Conservation (phyloP, 92 coral and sea anemone genomes). For the Zoanthus solanderi region DNA sequence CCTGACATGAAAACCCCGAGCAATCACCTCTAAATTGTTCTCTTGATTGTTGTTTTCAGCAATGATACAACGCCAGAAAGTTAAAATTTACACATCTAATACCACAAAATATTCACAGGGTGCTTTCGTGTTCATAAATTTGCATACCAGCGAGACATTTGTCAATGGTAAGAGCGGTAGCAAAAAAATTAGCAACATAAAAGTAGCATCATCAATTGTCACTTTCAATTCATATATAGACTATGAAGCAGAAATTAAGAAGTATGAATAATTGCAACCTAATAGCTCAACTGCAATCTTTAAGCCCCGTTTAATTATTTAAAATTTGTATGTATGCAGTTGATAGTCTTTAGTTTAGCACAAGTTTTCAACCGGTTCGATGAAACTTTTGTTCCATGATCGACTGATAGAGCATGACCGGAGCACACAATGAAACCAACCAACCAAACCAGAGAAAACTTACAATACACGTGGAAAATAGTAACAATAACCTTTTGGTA, state of each 20-base stretch:
- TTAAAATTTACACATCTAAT: background rate
- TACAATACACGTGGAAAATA: conserved; percentile 30
- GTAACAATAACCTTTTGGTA: conserved; percentile 44
- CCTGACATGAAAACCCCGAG: conserved; percentile 24
- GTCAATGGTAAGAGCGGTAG: conserved; percentile 15
- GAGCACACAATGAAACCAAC: conserved; percentile 37
- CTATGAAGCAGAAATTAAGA: conserved; percentile 17
- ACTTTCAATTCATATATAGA: background rate
- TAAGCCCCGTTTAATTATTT: conserved; percentile 66
- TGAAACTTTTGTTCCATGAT: conserved; percentile 34
- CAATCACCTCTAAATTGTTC: conserved; percentile 36
- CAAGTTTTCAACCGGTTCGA: conserved; percentile 1
- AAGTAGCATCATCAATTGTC: conserved; percentile 1
- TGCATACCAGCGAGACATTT: conserved; percentile 44
- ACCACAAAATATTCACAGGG: background rate
- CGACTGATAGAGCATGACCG: conserved; percentile 42
- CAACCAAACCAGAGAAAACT: conserved; percentile 37
- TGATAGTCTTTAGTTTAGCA: background rate
- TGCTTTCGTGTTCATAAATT: conserved; percentile 21
- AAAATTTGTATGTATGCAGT: conserved; percentile 20
- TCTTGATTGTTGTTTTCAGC: conserved; percentile 7
- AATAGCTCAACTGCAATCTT: conserved; percentile 55
- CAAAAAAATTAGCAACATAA: background rate
- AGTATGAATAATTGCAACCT: conserved; percentile 41
- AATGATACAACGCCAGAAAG: conserved; percentile 10